These are phyloP conservation scores for Sylvietta virens DNA, from an alignment of 2,113 vertebrate species.

Conservation along the genomic window DNA sequence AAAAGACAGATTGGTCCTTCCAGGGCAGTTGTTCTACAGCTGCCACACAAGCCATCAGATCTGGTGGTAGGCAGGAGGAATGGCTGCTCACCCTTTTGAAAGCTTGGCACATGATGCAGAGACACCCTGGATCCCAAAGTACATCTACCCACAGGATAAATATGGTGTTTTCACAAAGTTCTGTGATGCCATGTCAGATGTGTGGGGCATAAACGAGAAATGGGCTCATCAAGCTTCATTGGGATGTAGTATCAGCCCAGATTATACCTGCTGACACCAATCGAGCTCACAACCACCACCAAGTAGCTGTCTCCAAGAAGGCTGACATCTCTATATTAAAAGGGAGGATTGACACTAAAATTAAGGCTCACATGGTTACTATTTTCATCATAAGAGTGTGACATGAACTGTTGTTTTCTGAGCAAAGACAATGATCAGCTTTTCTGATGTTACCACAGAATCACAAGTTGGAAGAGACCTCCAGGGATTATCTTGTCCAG, in stretches of 20 bases:
- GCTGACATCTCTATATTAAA: neutral
- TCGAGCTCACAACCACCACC: neutral
- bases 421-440: neutral
- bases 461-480: neutral
- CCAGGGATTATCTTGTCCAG: neutral
- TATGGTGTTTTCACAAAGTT: neutral
- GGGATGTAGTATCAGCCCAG: neutral
- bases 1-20: neutral
- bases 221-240: neutral
- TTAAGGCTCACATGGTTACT: neutral
- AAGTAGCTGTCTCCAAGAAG: neutral
- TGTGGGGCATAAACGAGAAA: neutral
- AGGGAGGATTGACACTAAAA: neutral
- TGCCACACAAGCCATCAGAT: accelerated
- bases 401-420: neutral
- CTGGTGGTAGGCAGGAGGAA: neutral
- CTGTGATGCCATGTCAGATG: neutral
- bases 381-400: neutral
- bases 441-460: neutral
- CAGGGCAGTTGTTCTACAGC: neutral
- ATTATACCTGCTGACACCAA: neutral
- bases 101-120: neutral
- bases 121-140: neutral
- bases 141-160: neutral
- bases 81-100: neutral